Base-by-base conservation (phyloP, 2,888 invertebrate genomes). In the Aleiodes leptofemur region DNA sequence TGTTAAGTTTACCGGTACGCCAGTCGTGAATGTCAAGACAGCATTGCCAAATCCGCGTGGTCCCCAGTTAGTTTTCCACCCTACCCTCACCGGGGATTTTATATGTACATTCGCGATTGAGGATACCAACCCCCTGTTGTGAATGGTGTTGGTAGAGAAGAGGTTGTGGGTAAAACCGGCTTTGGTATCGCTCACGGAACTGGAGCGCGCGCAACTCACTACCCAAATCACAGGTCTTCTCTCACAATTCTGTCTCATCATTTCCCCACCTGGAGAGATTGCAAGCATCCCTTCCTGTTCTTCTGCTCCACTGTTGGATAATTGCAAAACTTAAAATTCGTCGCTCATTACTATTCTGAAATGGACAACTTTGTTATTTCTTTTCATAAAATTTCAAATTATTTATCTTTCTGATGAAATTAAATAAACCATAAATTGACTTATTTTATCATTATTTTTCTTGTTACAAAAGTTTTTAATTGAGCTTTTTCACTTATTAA, bases 11-110 rank as follows among this genome's bases (percentile, higher is more conserved):
- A 72, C 56, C 76, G 73, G 66, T 69, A 79, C 79, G 77, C 79
- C 77, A 79, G 76, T 76, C 76, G 76, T 76, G 73, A 73, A 76
- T 72, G 75, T 73, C 72, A 76, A 73, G 70, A 71, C 71, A 72
- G 69, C 76, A 78, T 77, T 74, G 61, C 76, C 73, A 76, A 77
- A 53, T 69, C 76, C 79, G 78, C 79, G 80, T 79, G 79, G 78
- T 64, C 38, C 64, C 64, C 38, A 64, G 76, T 73, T 76, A 61
- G 74, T 73, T 72, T 69, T 71, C 74, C 77, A 76, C 76, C 76
- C 43, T 38, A n/a, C 43, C 14, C 16, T 38, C 43, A 48, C n/a
- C 8, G 48, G 43, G 56, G 56, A 11, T 29, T 16, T 43, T 43
- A 61, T 61, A 61, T 4, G 64, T 59, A 59, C 59, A 59, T 59